A percentile compares a stretch with the other conserved stretches of the same genome.
These are phyloP conservation scores for Hydra vulgaris DNA, from an alignment of 30 jellyfish, hydroid and myxozoan genomes.

Conservation along the genomic window DNA sequence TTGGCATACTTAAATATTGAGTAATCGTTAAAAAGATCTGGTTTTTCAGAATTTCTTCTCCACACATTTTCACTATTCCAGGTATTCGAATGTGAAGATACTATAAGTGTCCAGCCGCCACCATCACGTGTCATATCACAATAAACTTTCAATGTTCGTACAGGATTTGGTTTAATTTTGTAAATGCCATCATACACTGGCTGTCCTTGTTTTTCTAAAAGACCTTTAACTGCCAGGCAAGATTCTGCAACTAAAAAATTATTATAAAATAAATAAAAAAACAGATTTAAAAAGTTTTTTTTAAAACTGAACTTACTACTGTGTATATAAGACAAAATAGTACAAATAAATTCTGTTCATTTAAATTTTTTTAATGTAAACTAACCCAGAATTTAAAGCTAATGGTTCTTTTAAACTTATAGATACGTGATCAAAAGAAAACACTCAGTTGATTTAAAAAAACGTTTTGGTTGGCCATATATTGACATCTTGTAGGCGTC, in stretches of 20 bases:
- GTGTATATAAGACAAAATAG: too few species aligned
- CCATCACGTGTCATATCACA: slow-evolving; percentile 94
- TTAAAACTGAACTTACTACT: too few species aligned
- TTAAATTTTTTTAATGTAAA: too few species aligned
- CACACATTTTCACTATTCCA: slow-evolving; percentile 61
- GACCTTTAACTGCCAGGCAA: slow-evolving; percentile 41
- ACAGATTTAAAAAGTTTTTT: too few species aligned
- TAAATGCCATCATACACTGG: slow-evolving; percentile 54
- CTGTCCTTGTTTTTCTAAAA: slow-evolving; percentile 15
- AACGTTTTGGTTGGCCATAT: too few species aligned
- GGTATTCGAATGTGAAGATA: slow-evolving; percentile 47
- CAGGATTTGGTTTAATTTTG: slow-evolving; percentile 32
- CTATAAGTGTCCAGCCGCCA: slow-evolving; percentile 96
- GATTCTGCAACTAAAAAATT: slow-evolving; percentile 15
- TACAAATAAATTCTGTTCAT: too few species aligned
- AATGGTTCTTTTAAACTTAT: too few species aligned
- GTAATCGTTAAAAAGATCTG: slow-evolving; percentile 43
- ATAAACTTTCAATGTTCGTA: slow-evolving; percentile 35
- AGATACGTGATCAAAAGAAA: too few species aligned
- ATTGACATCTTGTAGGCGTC: too few species aligned
- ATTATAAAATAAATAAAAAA: too few species aligned
- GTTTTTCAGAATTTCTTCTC: slow-evolving; percentile 46
- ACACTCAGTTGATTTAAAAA: too few species aligned
- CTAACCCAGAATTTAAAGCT: too few species aligned
- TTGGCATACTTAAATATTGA: slow-evolving; percentile 69